These are phyloP conservation scores for Hyla sarda DNA, from an alignment of 2,113 vertebrate genomes.

Conservation along the genomic window DNA sequence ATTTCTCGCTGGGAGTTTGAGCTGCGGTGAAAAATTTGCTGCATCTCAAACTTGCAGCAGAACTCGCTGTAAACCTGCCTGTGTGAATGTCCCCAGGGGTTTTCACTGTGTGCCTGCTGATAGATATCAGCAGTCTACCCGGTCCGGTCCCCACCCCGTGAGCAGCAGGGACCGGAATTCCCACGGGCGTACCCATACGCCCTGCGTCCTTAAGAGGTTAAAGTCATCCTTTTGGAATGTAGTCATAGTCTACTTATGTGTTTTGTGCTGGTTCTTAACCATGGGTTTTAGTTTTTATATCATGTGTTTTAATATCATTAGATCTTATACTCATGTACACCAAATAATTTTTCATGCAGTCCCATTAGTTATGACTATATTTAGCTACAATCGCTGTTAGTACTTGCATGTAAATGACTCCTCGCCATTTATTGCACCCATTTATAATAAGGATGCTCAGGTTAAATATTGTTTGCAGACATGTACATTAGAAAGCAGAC, in stretches of 20 bases:
- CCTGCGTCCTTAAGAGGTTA: too few species aligned
- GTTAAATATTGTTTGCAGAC: not conserved
- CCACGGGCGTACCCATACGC: too few species aligned
- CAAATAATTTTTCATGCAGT: not conserved
- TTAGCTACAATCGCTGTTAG: not conserved
- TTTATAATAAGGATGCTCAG: not conserved
- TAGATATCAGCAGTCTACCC: too few species aligned
- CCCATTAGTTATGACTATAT: not conserved
- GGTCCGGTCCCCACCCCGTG: too few species aligned
- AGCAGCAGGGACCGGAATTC: too few species aligned
- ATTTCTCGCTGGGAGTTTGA: too few species aligned
- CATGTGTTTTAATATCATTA: not conserved
- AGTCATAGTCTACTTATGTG: not conserved
- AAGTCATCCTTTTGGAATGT: not conserved
- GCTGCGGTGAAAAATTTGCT: too few species aligned
- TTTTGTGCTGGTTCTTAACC: not conserved
- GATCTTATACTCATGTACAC: not conserved
- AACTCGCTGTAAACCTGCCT: too few species aligned
- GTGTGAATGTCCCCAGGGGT: not conserved
- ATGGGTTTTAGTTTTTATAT: not conserved
- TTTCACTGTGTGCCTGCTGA: too few species aligned
- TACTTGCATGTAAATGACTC: not conserved
- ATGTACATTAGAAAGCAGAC: not conserved
- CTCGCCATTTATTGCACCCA: not conserved
- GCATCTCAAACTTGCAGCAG: too few species aligned